These are phyloP conservation scores for Psix sp. DNA, from an alignment of 1,140 invertebrate genomes.

Conservation along the genomic window DNA sequence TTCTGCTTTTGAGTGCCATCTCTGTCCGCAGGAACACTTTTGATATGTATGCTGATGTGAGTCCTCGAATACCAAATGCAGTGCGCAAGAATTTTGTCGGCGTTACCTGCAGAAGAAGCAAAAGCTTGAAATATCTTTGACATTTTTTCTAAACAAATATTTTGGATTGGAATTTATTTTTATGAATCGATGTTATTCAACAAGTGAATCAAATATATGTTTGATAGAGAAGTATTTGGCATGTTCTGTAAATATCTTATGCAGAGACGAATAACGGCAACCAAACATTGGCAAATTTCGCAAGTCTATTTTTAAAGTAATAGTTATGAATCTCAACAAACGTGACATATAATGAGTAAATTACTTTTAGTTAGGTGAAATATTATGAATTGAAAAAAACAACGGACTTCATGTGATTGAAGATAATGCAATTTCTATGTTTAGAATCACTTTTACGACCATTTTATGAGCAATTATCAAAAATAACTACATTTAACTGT, in stretches of 20 bases:
- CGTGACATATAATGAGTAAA: conserved; percentile 53
- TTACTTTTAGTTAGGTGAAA: conserved; percentile 43
- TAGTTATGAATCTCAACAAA: conserved; percentile 47
- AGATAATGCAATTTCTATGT: no score
- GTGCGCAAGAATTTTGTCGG: conserved; percentile 91
- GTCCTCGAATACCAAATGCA: conserved; percentile 93
- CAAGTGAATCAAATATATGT: background rate
- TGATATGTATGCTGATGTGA: conserved; percentile 92
- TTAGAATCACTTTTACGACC: no score
- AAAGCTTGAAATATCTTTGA: background rate
- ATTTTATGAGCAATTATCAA: no score
- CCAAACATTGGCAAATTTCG: conserved; percentile 55
- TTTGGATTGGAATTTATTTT: conserved; percentile 12
- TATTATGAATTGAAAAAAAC: conserved; percentile 23
- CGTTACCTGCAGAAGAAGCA: conserved; percentile 76
- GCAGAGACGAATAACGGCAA: conserved; percentile 40
- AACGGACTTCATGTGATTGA: conserved; percentile 11
- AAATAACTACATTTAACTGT: no score
- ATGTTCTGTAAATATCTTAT: conserved; percentile 24
- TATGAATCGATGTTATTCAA: conserved; percentile 13
- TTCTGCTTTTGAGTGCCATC: conserved; percentile 91
- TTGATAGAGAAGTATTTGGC: conserved; percentile 40
- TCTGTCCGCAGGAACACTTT: conserved; percentile 94
- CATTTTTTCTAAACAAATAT: background rate
- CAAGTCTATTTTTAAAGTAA: conserved; percentile 52